Evolutionary conservation across 2,888 invertebrate genomes (phyloP), one percentile per base, ranked within the genome.

Genomic region (Pheosia gnoma): DNA sequence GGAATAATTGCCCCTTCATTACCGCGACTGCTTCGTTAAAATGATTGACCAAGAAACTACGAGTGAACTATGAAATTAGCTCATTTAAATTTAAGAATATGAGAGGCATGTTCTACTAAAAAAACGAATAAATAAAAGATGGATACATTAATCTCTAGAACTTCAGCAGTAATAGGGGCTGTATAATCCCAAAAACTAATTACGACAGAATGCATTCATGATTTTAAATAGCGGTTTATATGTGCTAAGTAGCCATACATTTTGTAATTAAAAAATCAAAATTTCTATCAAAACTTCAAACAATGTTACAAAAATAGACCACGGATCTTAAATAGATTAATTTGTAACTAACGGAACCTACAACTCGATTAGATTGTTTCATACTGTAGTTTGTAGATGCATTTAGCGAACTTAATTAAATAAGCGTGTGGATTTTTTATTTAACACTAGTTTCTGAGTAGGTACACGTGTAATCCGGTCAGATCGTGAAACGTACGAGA

Each of bases 1-100:
- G 70, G 83, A 84, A 87, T 89, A 88, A 89, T 90, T 88, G 85
- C 83, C 76, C 77, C 70, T 82, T 84, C 78, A 83, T 85, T 86
- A 80, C 72, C 43, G 73, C 70, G 70, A 68, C 13, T 63, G 55
- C 62, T 67, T 65, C 63, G 56, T 61, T 67, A 57, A 72, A 65
- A 53, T 36, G 9, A 8, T 36, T 52, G 36, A 52, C 52, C 52
- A 52, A 52, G 52, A 13, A 53, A 53, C 9, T n/a, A 51, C 45
- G 8, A 8, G 45, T 10, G 45, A 10, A 9, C 4, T 45, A 10
- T 8, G 9, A 25, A 51, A 13, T 13, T 51, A 51, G 58, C 59
- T 60, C 41, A 62, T 71, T 70, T 60, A 51, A 51, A 51, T 4
- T 7, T 4, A 51, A 13, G 13, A n/a, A 45, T 45, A 45, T 2